Percentiles rank a stretch among this genome's conserved stretches.
These are phyloP conservation scores for Micronycteris hirsuta DNA, from an alignment of 2,113 vertebrate species.

Conservation along the genomic window DNA sequence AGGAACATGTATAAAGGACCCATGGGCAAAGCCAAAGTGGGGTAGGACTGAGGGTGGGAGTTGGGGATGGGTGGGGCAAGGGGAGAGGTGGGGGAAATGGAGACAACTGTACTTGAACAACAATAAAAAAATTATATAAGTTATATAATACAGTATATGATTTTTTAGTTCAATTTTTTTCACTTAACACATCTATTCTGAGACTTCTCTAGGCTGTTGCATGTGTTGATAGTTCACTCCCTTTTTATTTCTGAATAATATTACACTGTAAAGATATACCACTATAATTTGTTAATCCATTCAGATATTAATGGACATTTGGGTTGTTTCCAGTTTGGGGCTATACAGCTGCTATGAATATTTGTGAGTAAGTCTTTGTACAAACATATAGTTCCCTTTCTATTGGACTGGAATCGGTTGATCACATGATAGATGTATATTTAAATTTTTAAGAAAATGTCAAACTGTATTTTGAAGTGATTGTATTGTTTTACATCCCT, in stretches of 20 bases:
- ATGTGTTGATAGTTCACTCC: background rate
- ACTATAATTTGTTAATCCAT: background rate
- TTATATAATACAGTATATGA: background rate
- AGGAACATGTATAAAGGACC: no score
- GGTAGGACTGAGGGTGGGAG: no score
- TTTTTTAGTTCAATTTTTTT: background rate
- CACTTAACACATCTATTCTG: background rate
- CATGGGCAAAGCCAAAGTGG: no score
- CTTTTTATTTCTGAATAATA: background rate
- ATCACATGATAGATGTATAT: background rate
- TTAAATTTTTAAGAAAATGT: background rate
- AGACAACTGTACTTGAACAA: no score
- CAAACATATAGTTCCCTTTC: background rate
- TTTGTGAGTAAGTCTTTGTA: background rate
- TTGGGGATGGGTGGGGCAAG: no score
- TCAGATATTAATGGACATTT: background rate
- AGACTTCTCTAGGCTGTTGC: background rate
- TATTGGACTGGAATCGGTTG: background rate
- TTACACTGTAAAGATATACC: background rate
- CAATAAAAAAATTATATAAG: background rate
- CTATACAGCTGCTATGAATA: background rate
- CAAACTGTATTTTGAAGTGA: background rate
- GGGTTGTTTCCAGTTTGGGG: background rate
- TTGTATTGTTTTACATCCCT: background rate
- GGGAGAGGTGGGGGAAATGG: no score